Evolutionary conservation across 2,113 vertebrate species (phyloP).

Genomic region (Rhabdornis inornatus): DNA sequence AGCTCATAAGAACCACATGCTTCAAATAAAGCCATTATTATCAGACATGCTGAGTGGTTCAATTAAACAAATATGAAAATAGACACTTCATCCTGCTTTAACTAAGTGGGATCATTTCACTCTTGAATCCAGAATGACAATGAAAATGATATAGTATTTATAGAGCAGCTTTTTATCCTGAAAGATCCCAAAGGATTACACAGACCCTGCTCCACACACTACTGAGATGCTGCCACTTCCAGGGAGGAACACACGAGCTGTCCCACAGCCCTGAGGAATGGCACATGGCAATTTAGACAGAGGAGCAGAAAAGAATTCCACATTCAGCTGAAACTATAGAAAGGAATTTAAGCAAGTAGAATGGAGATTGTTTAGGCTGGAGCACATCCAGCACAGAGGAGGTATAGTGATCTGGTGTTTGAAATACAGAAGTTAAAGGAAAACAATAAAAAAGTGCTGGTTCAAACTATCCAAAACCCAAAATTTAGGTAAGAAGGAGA

Average conservation of each 20-base stretch:
- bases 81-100: conserved; percentile 61
- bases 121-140: conserved; percentile 44
- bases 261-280: not conserved
- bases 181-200: not conserved
- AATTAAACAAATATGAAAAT: conserved; percentile 70
- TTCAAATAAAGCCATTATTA: conserved; percentile 58
- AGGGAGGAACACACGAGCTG: not conserved
- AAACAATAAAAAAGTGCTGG: not conserved
- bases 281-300: not conserved
- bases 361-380: conserved; percentile 32
- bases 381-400: conserved; percentile 12
- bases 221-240: not conserved
- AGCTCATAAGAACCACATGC: conserved; percentile 66
- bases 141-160: conserved; percentile 33
- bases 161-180: conserved; percentile 40
- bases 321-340: not conserved
- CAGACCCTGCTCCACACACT: not conserved
- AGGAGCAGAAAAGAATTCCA: not conserved
- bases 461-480: not conserved
- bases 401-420: not conserved
- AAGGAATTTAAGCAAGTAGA: not conserved
- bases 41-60: conserved; percentile 39
- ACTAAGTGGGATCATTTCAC: conserved; percentile 45
- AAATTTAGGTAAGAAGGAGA: not conserved
- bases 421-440: not conserved